Evolutionary conservation across 2,797 vertebrate genomes (phyloP), one percentile per base, ranked within the genome.

Genomic region (Alauda arvensis): DNA sequence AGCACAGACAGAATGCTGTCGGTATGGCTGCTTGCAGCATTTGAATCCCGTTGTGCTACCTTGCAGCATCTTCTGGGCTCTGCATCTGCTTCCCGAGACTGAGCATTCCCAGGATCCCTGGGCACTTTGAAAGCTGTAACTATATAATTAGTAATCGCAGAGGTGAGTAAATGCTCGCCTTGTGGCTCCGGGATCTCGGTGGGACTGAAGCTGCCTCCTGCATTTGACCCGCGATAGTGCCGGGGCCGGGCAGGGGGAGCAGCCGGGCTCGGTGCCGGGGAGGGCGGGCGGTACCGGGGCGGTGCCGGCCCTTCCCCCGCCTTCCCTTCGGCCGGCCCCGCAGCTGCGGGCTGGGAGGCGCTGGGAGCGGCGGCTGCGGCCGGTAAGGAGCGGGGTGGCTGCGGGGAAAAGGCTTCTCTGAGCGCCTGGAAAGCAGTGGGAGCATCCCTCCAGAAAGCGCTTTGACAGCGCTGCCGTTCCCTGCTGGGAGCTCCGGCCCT

Each of bases 151-250:
- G 5, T 1, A 33, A 5, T 26, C 6, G 0, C 24, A 4, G 53
- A 26, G 15, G 8, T 0, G 3, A 0, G 13, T 3, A 3, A 29
- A 19, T n/a, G n/a, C n/a, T n/a, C n/a, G n/a, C n/a, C n/a, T n/a
- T 3, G 7, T 3, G 4, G 7, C n/a, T 28, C 7, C 29, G 2
- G 15, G 3, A 7, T 3, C 12, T 1, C 12, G 3, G 4, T 4
- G 29, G 21, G 19, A 20, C 0, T 1, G 7, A 1, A 12, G 10
- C 9, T 0, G 18, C 33, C 4, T 3, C 1, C 1, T 1, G 4
- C 3, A 1, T 20, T 51, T 28, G 5, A 1, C 1, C 18, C 7
- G 11, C 19, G 16, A 1, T 18, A 21, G 10, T 2, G 18, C 9
- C 18, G 18, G 12, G 28, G 26, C 37, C 3, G 42, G 33, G 34